These are phyloP conservation scores for Dasypus novemcinctus DNA, from an alignment of 2,113 vertebrate species.

Conservation along the genomic window DNA sequence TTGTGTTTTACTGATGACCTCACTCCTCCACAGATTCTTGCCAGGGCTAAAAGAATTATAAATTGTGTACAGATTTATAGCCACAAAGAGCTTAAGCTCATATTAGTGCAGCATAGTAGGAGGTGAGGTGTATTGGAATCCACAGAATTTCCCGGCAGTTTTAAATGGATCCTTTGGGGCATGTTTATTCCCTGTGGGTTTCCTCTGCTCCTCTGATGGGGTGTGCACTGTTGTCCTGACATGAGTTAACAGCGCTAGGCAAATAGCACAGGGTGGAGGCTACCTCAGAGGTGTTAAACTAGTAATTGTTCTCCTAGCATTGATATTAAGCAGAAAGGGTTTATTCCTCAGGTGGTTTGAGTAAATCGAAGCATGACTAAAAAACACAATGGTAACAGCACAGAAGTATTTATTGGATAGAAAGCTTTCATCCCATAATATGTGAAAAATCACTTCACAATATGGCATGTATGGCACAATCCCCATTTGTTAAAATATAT, in stretches of 20 bases:
- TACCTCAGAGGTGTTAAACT: not conserved
- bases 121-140: not conserved
- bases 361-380: not conserved
- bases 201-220: not conserved
- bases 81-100: not conserved
- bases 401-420: not conserved
- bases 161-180: not conserved
- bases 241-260: not conserved
- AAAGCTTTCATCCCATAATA: slow-evolving; percentile 25
- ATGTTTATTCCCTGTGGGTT: not conserved
- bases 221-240: not conserved
- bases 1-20: not conserved
- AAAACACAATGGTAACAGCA: not conserved
- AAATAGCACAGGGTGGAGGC: not conserved
- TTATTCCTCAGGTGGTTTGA: not conserved
- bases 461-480: not conserved
- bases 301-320: not conserved
- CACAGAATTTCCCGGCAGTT: not conserved
- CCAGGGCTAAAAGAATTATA: not conserved
- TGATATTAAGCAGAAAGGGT: not conserved
- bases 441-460: not conserved
- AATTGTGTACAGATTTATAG: slow-evolving; percentile 6
- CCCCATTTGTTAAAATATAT: not conserved
- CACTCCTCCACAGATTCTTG: not conserved
- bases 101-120: not conserved